Percentiles rank a stretch among this genome's conserved stretches.
Evolutionary conservation across 2,888 invertebrate genomes (phyloP).

Genomic region (Tetramorium bicarinatum): DNA sequence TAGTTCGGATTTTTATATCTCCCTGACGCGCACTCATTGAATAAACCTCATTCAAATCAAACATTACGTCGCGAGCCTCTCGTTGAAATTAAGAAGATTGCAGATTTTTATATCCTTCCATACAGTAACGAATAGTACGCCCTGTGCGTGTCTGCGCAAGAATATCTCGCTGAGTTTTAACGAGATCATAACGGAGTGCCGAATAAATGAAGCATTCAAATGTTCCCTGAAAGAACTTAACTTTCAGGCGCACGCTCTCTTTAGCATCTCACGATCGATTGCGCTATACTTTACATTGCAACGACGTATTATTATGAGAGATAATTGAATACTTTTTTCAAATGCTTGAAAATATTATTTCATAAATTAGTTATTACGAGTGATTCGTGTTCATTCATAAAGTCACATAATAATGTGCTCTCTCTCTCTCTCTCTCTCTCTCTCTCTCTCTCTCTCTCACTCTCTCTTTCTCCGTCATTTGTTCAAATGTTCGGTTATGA

Average conservation of each 20-base stretch:
- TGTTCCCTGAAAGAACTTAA: constrained; percentile 15
- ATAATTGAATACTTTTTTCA: not conserved
- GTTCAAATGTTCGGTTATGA: not conserved
- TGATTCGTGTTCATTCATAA: not conserved
- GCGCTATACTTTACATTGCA: not conserved
- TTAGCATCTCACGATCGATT: not conserved
- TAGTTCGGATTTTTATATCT: not conserved
- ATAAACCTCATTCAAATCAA: not conserved
- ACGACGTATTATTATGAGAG: not conserved
- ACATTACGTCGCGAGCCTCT: not conserved
- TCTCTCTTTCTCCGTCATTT: not conserved
- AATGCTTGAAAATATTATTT: not conserved
- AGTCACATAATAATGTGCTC: not conserved
- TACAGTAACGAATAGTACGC: not conserved
- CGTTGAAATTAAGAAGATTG: constrained; percentile 46
- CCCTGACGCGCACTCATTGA: not conserved
- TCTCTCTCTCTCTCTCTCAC: not conserved
- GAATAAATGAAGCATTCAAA: constrained; percentile 44
- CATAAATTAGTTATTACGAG: not conserved
- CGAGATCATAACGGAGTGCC: constrained; percentile 23
- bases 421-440: too few relatives aligned
- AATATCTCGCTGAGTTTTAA: constrained; percentile 43
- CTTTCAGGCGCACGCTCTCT: constrained; percentile 12
- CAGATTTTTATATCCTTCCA: constrained; percentile 12
- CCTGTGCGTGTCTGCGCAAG: constrained; percentile 8